A percentile compares a stretch with the other conserved stretches of the same genome.
Evolutionary conservation across 2,113 vertebrate genomes (phyloP).

Genomic region (Melanocharis versteri): DNA sequence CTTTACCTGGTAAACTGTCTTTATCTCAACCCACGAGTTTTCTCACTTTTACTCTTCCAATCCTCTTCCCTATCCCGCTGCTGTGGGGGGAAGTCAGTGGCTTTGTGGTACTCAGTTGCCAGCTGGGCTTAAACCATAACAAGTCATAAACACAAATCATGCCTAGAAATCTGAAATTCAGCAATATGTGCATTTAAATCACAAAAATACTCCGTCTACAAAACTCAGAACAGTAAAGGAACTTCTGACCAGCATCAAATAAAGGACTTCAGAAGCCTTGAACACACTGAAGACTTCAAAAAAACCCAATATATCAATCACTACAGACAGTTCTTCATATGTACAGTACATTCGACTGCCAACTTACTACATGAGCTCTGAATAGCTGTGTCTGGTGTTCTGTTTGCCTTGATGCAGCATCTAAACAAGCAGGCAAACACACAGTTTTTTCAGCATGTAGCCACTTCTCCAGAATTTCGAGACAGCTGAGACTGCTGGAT

Average conservation of each 20-base stretch:
- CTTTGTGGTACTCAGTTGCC: not conserved
- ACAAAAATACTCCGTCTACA: not conserved
- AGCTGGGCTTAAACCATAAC: not conserved
- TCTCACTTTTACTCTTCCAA: not conserved
- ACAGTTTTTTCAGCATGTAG: not conserved
- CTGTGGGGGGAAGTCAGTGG: not conserved
- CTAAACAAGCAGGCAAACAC: not conserved
- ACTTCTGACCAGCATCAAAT: not conserved
- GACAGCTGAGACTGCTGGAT: not conserved
- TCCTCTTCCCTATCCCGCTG: not conserved
- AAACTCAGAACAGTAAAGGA: not conserved
- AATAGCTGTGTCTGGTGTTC: not conserved
- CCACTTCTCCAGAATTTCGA: not conserved
- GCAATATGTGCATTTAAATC: conserved; percentile 12
- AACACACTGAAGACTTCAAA: not conserved
- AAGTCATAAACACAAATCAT: conserved; percentile 1
- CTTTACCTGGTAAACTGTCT: not conserved
- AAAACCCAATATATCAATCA: not conserved
- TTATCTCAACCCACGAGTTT: not conserved
- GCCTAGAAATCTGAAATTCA: conserved; percentile 7
- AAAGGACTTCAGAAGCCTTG: not conserved
- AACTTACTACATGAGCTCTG: not conserved
- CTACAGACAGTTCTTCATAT: not conserved
- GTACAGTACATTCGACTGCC: not conserved
- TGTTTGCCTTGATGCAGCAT: not conserved